Percentiles rank a stretch among this genome's conserved stretches.
These are phyloP conservation scores for Apeltes quadracus DNA, from an alignment of 2,113 vertebrate species.

Conservation along the genomic window DNA sequence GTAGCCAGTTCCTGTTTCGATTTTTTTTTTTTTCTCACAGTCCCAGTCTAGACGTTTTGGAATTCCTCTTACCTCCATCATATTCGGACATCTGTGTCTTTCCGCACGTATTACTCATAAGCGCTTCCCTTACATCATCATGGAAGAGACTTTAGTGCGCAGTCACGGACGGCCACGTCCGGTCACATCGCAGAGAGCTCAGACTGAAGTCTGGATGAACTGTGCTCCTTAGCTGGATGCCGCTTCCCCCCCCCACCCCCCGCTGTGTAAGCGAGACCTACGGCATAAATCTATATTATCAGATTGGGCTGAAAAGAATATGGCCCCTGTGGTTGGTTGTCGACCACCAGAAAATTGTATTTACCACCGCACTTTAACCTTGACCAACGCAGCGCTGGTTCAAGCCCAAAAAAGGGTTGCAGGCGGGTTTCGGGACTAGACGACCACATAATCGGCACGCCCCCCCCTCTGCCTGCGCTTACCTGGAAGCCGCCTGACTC, in stretches of 20 bases:
- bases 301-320: constrained; percentile 62
- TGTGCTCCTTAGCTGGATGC: background rate
- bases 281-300: constrained; percentile 63
- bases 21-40: constrained; percentile 33
- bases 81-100: constrained; percentile 49
- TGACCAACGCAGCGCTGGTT: constrained; percentile 50
- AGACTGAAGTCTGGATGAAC: constrained; percentile 55
- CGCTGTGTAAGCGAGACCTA: constrained; percentile 28
- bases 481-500: constrained; percentile 67
- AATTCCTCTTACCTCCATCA: constrained; percentile 57
- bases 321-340: constrained; percentile 54
- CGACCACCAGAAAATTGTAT: constrained; percentile 78
- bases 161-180: no score
- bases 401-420: constrained; percentile 53
- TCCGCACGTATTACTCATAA: constrained; percentile 35
- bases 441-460: constrained; percentile 69
- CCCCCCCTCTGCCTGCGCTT: constrained; percentile 43
- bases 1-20: constrained; percentile 49
- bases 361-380: constrained; percentile 73
- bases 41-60: constrained; percentile 67
- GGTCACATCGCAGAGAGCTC: no score
- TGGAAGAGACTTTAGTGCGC: constrained; percentile 36
- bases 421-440: constrained; percentile 65
- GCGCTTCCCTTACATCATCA: constrained; percentile 31
- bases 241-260: background rate